A percentile compares a stretch with the other conserved stretches of the same genome.
These are phyloP conservation scores for Adelosebastes latens DNA, from an alignment of 2,797 vertebrate species.

Conservation along the genomic window DNA sequence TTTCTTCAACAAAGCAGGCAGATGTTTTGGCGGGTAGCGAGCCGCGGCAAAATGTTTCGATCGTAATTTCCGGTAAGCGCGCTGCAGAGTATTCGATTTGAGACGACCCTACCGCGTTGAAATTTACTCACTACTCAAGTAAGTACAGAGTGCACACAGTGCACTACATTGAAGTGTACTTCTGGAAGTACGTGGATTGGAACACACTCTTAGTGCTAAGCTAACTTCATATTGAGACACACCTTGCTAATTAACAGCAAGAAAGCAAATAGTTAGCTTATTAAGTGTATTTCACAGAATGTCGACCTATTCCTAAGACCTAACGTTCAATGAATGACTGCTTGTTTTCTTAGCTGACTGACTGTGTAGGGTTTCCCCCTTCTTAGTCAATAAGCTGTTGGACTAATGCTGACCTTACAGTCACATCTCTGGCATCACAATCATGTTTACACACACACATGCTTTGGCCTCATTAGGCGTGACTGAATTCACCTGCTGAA, in stretches of 20 bases:
- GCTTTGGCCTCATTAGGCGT: background rate
- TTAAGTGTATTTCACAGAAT: background rate
- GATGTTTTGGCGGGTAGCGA: too few species aligned
- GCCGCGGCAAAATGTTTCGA: too few species aligned
- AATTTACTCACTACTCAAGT: too few species aligned
- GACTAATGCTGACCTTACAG: background rate
- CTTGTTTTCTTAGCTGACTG: background rate
- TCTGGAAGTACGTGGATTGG: too few species aligned
- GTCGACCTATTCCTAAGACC: background rate
- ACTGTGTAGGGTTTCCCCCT: background rate
- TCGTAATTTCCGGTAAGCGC: too few species aligned
- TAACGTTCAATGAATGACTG: background rate
- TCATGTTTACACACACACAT: background rate
- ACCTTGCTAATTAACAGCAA: background rate
- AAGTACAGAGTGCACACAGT: too few species aligned
- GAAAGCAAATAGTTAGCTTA: background rate
- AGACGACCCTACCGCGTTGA: too few species aligned
- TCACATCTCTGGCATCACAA: constrained; percentile 2
- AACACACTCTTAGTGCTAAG: too few species aligned
- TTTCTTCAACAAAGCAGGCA: too few species aligned
- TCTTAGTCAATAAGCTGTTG: constrained; percentile 5
- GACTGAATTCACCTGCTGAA: background rate
- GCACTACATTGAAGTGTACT: too few species aligned
- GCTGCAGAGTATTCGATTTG: too few species aligned
- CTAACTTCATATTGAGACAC: background rate